Percentiles rank a stretch among this genome's conserved stretches.
These are phyloP conservation scores for Aspidiotus destructor DNA, from an alignment of 2,888 invertebrate species.

Conservation along the genomic window DNA sequence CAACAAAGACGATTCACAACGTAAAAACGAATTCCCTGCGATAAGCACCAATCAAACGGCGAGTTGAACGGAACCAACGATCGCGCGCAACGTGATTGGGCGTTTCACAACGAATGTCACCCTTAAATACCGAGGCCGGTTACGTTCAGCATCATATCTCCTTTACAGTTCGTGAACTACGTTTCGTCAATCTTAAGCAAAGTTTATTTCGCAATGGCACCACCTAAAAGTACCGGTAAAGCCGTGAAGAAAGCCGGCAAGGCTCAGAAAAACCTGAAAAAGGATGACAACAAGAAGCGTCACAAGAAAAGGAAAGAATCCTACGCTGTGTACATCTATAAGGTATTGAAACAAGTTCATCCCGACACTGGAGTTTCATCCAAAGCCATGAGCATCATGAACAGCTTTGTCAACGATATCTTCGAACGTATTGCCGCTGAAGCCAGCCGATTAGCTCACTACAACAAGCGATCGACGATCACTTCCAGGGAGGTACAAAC, in stretches of 20 bases:
- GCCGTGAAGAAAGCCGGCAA: conserved; percentile 29
- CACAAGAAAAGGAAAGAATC: conserved; percentile 51
- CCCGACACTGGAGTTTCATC: conserved; percentile 57
- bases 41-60: too few species aligned
- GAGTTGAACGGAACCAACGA: too few species aligned
- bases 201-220: conserved; percentile 9
- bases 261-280: conserved; percentile 44
- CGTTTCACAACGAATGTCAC: too few species aligned
- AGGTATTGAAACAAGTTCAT: conserved; percentile 52
- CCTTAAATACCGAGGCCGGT: too few species aligned
- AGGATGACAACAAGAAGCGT: conserved; percentile 51
- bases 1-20: too few species aligned
- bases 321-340: conserved; percentile 52
- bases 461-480: conserved; percentile 54
- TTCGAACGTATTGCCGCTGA: conserved; percentile 61
- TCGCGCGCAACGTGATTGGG: too few species aligned
- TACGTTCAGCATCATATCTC: too few species aligned
- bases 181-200: too few species aligned
- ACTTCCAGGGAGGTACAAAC: conserved; percentile 60
- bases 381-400: conserved; percentile 64
- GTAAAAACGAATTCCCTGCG: too few species aligned
- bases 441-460: conserved; percentile 53
- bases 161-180: too few species aligned
- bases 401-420: conserved; percentile 64
- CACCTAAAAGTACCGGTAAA: conserved; percentile 28